Evolutionary conservation across 1,140 invertebrate species (phyloP), one percentile per base, ranked within the genome.

Genomic region (Hyles euphorbiae): DNA sequence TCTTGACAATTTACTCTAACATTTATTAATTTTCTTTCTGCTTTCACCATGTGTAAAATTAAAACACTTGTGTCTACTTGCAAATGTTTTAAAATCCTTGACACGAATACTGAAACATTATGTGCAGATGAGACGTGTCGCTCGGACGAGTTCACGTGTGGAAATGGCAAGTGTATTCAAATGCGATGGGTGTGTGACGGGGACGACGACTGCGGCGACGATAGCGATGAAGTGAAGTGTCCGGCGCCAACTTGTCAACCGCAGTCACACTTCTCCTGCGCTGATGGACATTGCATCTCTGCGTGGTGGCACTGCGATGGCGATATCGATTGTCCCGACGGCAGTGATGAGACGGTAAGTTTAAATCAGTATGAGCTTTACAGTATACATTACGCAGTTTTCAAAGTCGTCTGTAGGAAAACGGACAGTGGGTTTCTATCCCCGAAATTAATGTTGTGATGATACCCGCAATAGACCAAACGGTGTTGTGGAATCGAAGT

Each of bases 101-200:
- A 48, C 47, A 48, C n/a, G n/a, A 48, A 12, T 22, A 12, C 47
- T 47, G 10, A 47, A 47, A 47, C 46, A 48, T 48, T 46, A 51
- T 62, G 53, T 58, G 34, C 78, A 96, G 95, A 96, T 91, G 94
- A 95, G 72, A 96, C 95, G 1, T 97, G 96, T 81, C 92, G 96
- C 56, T 92, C 95, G 12, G 95, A 97, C 76, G 95, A 98, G 80
- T 98, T 97, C 77, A 96, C 95, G 2, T 98, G 97, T 86, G 92
- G 91, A 46, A 96, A 97, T 72, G 96, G 96, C 8, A 94, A 95
- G 61, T 98, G 96, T 79, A 97, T 98, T 62, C 95, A 96, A 72
- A 91, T 93, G 63, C 89, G 92, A 5, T 98, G 96, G 96, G 92
- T 94, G 5, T 98, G 97, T 80, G 97, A 98, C 85, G 91, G 93